Conservation (phyloP, 2,797 vertebrate species). For the Lateolabrax maculatus region DNA sequence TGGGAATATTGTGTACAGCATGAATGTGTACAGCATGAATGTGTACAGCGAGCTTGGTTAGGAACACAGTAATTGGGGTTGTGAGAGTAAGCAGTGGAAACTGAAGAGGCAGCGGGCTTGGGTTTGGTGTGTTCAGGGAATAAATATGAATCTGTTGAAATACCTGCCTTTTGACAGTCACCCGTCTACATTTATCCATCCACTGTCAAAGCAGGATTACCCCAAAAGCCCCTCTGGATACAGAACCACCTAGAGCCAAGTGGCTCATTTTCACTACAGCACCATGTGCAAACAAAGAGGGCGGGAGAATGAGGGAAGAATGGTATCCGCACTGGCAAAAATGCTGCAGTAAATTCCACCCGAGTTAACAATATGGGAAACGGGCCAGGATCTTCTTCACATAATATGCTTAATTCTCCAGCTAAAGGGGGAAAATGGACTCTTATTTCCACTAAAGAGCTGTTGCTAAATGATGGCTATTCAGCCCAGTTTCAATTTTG, state of each 20-base stretch:
- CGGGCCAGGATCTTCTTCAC: conserved; percentile 65
- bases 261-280: conserved; percentile 73
- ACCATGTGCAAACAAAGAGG: conserved; percentile 72
- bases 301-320: conserved; percentile 42
- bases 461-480: conserved; percentile 74
- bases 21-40: conserved; percentile 25
- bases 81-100: conserved; percentile 21
- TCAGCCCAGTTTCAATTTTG: conserved; percentile 75
- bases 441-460: conserved; percentile 68
- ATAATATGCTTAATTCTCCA: conserved; percentile 75
- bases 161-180: conserved; percentile 71
- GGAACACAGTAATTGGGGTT: conserved; percentile 67
- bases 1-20: conserved; percentile 15
- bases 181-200: conserved; percentile 73
- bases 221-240: conserved; percentile 64
- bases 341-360: conserved; percentile 70
- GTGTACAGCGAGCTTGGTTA: conserved; percentile 37
- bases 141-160: conserved; percentile 75
- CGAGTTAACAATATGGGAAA: conserved; percentile 77
- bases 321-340: conserved; percentile 57
- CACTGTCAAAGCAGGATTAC: conserved; percentile 77
- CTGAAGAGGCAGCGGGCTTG: conserved; percentile 45
- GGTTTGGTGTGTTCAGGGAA: conserved; percentile 63
- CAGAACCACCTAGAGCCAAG: conserved; percentile 77
- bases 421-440: conserved; percentile 61